These are phyloP conservation scores for Zaprionus gabonicus DNA, from an alignment of 1,140 invertebrate species.

Conservation along the genomic window DNA sequence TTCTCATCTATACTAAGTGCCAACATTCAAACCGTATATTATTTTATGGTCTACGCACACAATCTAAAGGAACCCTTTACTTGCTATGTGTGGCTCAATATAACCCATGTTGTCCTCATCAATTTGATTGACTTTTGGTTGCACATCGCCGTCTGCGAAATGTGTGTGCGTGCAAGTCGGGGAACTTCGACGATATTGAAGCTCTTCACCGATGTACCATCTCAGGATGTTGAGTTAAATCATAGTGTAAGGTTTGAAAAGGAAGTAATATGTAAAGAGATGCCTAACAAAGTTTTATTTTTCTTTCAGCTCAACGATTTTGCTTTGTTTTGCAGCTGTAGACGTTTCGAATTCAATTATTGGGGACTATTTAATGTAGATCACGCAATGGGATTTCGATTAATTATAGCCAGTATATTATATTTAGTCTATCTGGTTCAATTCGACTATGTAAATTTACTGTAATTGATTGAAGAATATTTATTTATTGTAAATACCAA, in stretches of 20 bases:
- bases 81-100: not conserved
- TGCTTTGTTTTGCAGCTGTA: slow-evolving; percentile 49
- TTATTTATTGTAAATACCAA: not conserved
- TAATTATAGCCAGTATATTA: slow-evolving; percentile 41
- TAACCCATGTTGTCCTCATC: slow-evolving; percentile 34
- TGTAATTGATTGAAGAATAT: slow-evolving; percentile 7
- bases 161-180: slow-evolving; percentile 29
- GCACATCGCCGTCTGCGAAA: slow-evolving; percentile 43
- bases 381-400: slow-evolving; percentile 56
- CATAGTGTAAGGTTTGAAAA: slow-evolving; percentile 33
- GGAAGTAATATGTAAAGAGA: no score
- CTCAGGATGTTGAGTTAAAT: slow-evolving; percentile 10
- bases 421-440: slow-evolving; percentile 64
- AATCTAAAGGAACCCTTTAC: not conserved
- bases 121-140: slow-evolving; percentile 55
- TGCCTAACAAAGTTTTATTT: not conserved
- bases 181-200: slow-evolving; percentile 45
- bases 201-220: slow-evolving; percentile 37
- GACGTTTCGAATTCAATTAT: slow-evolving; percentile 27
- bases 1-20: slow-evolving; percentile 24
- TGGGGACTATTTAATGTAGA: slow-evolving; percentile 55
- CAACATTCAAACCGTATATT: slow-evolving; percentile 53
- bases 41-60: slow-evolving; percentile 44
- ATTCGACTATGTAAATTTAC: slow-evolving; percentile 56
- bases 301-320: slow-evolving; percentile 45